Evolutionary conservation across 1,140 invertebrate genomes (phyloP).

Genomic region (Coelopa frigida): DNA sequence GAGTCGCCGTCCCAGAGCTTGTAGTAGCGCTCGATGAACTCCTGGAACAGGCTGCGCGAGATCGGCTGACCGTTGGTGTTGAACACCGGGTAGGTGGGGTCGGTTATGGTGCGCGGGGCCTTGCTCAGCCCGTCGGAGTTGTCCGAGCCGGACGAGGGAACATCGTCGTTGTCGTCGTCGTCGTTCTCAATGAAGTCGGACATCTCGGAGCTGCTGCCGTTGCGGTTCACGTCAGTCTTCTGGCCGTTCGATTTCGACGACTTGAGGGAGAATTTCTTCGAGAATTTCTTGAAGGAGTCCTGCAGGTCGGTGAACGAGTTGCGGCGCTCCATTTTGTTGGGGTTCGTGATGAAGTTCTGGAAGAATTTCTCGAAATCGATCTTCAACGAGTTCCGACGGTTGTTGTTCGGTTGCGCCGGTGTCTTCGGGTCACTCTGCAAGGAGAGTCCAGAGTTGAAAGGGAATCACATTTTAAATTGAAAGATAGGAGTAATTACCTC

Average conservation of each 20-base stretch:
- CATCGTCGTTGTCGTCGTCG: conserved; percentile 24
- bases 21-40: conserved; percentile 56
- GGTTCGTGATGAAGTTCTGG: conserved; percentile 38
- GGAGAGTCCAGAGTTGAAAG: no score
- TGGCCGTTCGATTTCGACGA: conserved; percentile 22
- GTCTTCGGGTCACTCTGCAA: conserved; percentile 26
- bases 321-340: conserved; percentile 32
- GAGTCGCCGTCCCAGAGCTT: conserved; percentile 27
- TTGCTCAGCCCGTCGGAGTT: conserved; percentile 13
- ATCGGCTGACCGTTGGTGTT: conserved; percentile 62
- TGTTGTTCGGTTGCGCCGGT: not conserved
- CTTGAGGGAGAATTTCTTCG: conserved; percentile 47
- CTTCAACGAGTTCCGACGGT: conserved; percentile 18
- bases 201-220: conserved; percentile 23
- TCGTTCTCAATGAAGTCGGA: conserved; percentile 42
- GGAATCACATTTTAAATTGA: conserved; percentile 19
- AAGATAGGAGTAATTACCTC: conserved; percentile 21
- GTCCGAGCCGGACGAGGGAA: conserved; percentile 12
- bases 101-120: conserved; percentile 61
- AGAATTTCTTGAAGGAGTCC: conserved; percentile 49
- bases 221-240: conserved; percentile 36
- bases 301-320: conserved; percentile 50
- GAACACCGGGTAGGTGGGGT: conserved; percentile 70
- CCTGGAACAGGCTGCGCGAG: conserved; percentile 62
- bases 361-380: conserved; percentile 41